Base-by-base conservation (phyloP, 2,113 vertebrate species). In the Channa maculata region DNA sequence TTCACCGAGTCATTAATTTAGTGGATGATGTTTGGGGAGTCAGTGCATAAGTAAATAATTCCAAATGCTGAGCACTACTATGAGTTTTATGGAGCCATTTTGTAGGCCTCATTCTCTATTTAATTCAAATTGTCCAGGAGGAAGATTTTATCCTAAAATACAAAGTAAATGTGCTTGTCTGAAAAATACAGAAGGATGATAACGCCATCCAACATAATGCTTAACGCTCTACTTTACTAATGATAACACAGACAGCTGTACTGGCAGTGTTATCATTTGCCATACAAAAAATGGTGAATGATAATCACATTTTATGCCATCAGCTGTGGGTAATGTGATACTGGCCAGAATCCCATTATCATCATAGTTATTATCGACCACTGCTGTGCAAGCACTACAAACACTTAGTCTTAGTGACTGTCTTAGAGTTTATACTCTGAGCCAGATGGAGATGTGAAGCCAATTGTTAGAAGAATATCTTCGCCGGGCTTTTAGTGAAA, bases 1-100 rank as follows among this genome's bases (percentile, higher is more conserved):
- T 89, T 65, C 86, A 71, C 80, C 38, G 52, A 63, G 63, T 81
- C 76, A 91, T 90, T 92, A 89, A 85, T 90, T 91, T 88, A 80
- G 55, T 61, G 74, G 86, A 39, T 11, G 3, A 78, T 80, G 64
- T 93, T 85, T 67, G 6, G 50, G 3, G 33, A 48, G n/a, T 72
- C 14, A 55, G 43, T 49, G 7, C 34, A 14, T 12, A 36, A 53
- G 33, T 50, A 71, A 68, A 64, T 58, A 53, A 63, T 8, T 63
- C 34, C 62, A 74, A 51, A 13, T 57, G 24, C 55, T 59, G 44
- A 65, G 59, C 61, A 53, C 39, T 51, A 34, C 33, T n/a, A 41
- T 57, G 24, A 6, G 9, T 5, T 70, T 5, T 33, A 62, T 14
- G 44, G 39, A n/a, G 58, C 10, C 57, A 74, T 50, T 60, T 75